These are phyloP conservation scores for Eupithecia vulgata DNA, from an alignment of 2,888 invertebrate genomes.

Conservation along the genomic window DNA sequence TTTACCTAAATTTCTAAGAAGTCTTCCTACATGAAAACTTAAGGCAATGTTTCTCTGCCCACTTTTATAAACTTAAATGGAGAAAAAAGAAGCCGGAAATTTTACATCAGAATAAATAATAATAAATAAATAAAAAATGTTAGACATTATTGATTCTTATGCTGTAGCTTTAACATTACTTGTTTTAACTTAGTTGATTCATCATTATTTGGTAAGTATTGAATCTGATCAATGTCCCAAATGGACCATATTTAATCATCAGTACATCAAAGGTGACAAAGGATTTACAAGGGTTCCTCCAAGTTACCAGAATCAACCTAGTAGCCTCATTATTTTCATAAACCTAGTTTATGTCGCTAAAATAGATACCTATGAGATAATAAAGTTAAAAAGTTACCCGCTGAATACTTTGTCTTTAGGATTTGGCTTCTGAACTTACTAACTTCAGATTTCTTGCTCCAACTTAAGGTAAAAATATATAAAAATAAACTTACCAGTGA, in stretches of 20 bases:
- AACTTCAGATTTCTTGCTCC: not conserved
- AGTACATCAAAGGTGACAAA: too few relatives aligned
- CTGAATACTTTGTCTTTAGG: not conserved
- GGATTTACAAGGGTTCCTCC: not conserved
- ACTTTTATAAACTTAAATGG: not conserved
- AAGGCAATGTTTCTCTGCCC: not conserved
- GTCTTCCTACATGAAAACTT: not conserved
- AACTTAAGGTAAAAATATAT: not conserved
- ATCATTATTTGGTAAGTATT: too few relatives aligned
- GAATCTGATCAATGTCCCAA: too few relatives aligned
- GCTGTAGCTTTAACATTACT: too few relatives aligned
- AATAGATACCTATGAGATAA: too few relatives aligned
- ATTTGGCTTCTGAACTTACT: not conserved
- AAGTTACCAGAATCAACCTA: not conserved
- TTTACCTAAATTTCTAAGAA: not conserved
- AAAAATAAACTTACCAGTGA: slow-evolving; percentile 88
- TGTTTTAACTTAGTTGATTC: too few relatives aligned
- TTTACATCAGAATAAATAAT: not conserved
- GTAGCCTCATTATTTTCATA: not conserved
- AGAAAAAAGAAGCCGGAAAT: not conserved
- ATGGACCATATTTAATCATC: too few relatives aligned
- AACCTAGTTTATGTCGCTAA: not conserved
- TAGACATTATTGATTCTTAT: too few relatives aligned
- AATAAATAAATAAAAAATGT: too few relatives aligned
- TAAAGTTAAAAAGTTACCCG: not conserved